phyloP scores from a whole-genome alignment of 2,797 vertebrate genomes.

The Menidia menidia region DNA sequence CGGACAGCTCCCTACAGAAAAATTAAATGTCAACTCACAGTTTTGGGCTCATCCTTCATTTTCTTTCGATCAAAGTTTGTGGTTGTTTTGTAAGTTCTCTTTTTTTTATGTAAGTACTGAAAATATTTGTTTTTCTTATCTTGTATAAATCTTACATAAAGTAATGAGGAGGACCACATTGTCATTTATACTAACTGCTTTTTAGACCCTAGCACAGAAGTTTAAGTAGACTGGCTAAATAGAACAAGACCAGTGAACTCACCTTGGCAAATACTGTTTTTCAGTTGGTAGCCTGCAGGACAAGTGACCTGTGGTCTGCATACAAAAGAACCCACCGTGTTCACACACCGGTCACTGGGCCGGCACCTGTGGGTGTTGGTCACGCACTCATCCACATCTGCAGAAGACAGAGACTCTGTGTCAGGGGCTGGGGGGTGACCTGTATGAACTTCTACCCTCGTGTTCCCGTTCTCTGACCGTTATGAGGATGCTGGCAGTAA shows the following conservation, averaged over 20 bases:
- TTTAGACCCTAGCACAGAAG: constrained; percentile 21
- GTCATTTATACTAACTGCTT: background rate
- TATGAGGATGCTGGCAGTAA: constrained; percentile 18
- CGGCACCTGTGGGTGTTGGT: constrained; percentile 87
- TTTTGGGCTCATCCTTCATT: too few relatives aligned
- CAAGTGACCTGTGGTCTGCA: constrained; percentile 88
- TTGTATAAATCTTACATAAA: too few relatives aligned
- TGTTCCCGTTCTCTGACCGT: background rate
- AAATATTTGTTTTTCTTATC: too few relatives aligned
- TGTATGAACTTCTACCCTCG: background rate
- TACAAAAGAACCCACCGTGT: constrained; percentile 89
- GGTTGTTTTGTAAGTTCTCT: too few relatives aligned
- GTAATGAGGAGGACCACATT: too few relatives aligned
- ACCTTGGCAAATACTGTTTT: constrained; percentile 88
- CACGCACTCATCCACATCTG: constrained; percentile 93
- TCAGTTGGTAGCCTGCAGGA: constrained; percentile 83
- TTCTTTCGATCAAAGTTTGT: too few relatives aligned
- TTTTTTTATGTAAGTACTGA: too few relatives aligned
- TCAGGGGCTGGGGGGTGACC: background rate
- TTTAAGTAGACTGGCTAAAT: constrained; percentile 31
- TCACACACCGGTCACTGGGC: constrained; percentile 86
- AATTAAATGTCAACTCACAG: too few relatives aligned
- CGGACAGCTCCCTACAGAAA: too few relatives aligned
- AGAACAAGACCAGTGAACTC: constrained; percentile 42
- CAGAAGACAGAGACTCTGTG: constrained; percentile 21